These are phyloP conservation scores for Equus przewalskii DNA, from an alignment of 2,113 vertebrate species.

Conservation along the genomic window DNA sequence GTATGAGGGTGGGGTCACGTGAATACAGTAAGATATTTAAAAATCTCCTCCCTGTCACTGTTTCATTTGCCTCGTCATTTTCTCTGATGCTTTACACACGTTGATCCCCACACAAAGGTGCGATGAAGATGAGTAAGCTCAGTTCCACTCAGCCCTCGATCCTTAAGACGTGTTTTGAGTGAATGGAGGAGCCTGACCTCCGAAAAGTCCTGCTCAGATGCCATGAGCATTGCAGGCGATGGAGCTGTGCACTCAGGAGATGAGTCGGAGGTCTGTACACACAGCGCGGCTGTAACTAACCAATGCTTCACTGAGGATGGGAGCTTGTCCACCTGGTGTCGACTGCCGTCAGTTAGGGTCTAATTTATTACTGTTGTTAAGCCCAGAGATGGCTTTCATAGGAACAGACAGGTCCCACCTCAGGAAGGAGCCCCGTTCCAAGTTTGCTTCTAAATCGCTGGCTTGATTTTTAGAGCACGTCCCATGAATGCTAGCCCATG, in stretches of 20 bases:
- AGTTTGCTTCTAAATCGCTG: slow-evolving; percentile 68
- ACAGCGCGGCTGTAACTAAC: slow-evolving; percentile 52
- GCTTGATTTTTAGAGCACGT: slow-evolving; percentile 51
- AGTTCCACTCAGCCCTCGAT: slow-evolving; percentile 11
- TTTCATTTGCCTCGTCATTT: slow-evolving; percentile 18
- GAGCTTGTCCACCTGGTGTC: slow-evolving; percentile 35
- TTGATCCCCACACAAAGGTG: background rate
- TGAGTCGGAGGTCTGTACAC: background rate
- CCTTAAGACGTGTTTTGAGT: slow-evolving; percentile 9
- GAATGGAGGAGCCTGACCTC: background rate
- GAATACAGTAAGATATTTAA: background rate
- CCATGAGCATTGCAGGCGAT: background rate
- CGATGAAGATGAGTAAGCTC: slow-evolving; percentile 29
- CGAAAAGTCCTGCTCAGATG: background rate
- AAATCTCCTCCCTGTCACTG: background rate
- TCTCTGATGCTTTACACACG: background rate
- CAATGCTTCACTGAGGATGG: background rate
- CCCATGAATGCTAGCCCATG: background rate
- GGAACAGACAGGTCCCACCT: slow-evolving; percentile 39
- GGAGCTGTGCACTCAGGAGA: slow-evolving; percentile 39
- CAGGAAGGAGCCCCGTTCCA: slow-evolving; percentile 42
- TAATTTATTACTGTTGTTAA: slow-evolving; percentile 23
- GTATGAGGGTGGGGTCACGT: background rate
- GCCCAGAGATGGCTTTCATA: slow-evolving; percentile 38
- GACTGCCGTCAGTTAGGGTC: background rate